Evolutionary conservation across 2,113 vertebrate species (phyloP).

Genomic region (Catagonus wagneri): DNA sequence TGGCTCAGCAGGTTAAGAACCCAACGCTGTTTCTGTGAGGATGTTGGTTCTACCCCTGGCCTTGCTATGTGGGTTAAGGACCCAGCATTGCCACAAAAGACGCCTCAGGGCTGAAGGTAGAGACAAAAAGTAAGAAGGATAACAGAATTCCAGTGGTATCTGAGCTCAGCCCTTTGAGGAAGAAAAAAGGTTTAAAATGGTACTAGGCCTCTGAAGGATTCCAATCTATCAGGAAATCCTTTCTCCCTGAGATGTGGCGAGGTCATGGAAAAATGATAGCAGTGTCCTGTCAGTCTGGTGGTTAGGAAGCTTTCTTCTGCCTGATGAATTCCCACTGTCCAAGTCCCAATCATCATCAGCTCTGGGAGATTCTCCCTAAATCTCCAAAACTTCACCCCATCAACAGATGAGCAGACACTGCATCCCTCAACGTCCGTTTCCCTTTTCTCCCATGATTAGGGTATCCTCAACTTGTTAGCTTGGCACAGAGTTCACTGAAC

Average conservation of each 20-base stretch:
- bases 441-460: neutral
- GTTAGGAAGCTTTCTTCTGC: neutral
- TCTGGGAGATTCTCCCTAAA: neutral
- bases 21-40: too few relatives aligned
- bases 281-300: neutral
- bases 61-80: too few relatives aligned
- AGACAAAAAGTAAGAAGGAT: neutral
- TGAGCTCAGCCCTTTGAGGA: neutral
- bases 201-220: slow-evolving; percentile 24
- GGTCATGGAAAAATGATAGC: neutral
- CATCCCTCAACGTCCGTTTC: neutral
- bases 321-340: neutral
- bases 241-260: neutral
- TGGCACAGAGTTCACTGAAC: neutral
- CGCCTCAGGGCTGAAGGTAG: neutral
- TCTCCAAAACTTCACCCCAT: neutral
- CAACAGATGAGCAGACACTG: neutral
- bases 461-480: neutral
- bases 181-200: neutral
- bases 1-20: too few relatives aligned
- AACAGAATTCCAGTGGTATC: neutral
- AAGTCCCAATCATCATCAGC: neutral
- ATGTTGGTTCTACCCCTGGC: too few relatives aligned
- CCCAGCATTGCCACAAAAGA: neutral
- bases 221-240: neutral